phyloP scores from a whole-genome alignment of 2,888 invertebrate genomes.

The Dinocampus coccinellae region DNA sequence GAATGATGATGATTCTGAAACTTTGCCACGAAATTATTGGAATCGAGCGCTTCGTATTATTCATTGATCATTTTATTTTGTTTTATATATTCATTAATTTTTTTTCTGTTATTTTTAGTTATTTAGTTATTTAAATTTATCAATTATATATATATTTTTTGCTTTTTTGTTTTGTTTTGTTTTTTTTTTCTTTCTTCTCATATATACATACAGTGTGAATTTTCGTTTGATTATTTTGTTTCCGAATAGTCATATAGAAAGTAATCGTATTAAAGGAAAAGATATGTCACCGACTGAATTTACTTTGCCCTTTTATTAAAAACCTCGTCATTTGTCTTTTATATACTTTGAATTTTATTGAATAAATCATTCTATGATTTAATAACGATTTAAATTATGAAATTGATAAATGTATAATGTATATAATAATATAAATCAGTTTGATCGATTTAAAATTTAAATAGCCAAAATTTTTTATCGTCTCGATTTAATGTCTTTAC shows the following conservation, averaged over 20 bases:
- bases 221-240: constrained; percentile 17
- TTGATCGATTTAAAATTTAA: not conserved
- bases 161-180: constrained; percentile 19
- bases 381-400: not conserved
- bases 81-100: too few relatives aligned
- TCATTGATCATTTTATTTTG: too few relatives aligned
- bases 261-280: constrained; percentile 44
- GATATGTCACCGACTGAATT: constrained; percentile 43
- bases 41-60: constrained; percentile 28
- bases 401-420: not conserved
- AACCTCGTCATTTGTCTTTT: constrained; percentile 5
- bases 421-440: not conserved
- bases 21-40: constrained; percentile 38
- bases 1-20: constrained; percentile 37
- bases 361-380: not conserved
- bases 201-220: not conserved
- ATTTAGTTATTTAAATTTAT: too few relatives aligned
- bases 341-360: constrained; percentile 9
- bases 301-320: constrained; percentile 8
- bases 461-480: not conserved
- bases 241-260: not conserved
- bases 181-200: constrained; percentile 5
- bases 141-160: too few relatives aligned
- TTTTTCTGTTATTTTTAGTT: too few relatives aligned
- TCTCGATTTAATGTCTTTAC: constrained; percentile 3